Base-by-base conservation (phyloP, 2,888 invertebrate species). In the Saturnia japonica region DNA sequence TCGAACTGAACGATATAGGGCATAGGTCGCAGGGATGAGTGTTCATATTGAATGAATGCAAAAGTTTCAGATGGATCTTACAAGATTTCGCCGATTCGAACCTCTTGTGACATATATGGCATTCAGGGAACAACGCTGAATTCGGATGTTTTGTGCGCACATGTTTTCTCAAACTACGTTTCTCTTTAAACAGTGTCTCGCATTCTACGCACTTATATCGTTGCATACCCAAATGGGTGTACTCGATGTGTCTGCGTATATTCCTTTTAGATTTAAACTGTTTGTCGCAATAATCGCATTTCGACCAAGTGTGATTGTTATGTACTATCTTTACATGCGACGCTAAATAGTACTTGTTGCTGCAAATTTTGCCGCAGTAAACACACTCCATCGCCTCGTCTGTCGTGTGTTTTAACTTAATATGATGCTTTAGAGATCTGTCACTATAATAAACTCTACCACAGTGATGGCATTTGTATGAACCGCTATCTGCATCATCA, bases 81-180 rank as follows among this genome's bases (percentile, higher is more conserved):
- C 92, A 91, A 0, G 93, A 90, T 71, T 91, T 91, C 0, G 92
- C 93, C 0, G 92, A 92, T 71, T 93, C 93, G 51, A 93, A 93
- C 1, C 90, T 77, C 69, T 90, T 91, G 1, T 86, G 75, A 70
- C 92, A 93, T 0, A 92, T 87, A 67, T 91, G 91, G 64, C 92
- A 93, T 68, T 91, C 90, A 0, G 93, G 91, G 22, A 93, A 93
- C 0, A 79, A 72, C 0, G 83, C 74, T 0, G 93, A 92, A 54
- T 91, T 79, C 0, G 91, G 87, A 72, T 93, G 92, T 70, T 91
- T 92, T 0, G 86, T 84, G 0, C 92, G 79, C 0, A 93, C 88
- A 69, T 93, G 92, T 43, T 92, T 93, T 0, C 93, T 74, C 0
- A 93, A 73, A 67, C 89, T 92, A 0, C 92, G 77, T 73, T 91